phyloP scores from a whole-genome alignment of 2,113 vertebrate genomes.

The Choloepus hoffmanni region DNA sequence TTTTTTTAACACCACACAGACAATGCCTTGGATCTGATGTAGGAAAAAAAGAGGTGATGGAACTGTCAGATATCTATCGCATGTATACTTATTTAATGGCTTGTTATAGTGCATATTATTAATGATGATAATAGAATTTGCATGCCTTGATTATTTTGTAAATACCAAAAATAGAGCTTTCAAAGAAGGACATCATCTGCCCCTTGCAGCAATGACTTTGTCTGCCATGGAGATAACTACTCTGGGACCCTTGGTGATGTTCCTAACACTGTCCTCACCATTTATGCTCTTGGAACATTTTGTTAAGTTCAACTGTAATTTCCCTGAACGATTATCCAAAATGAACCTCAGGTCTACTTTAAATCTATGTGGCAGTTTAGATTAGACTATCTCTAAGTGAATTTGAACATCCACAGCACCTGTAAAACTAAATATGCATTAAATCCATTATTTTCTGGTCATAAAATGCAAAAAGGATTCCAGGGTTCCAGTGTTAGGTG shows the following conservation, averaged over 20 bases:
- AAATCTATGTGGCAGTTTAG: background rate
- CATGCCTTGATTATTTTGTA: conserved; percentile 67
- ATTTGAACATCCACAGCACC: background rate
- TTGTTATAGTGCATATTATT: conserved; percentile 64
- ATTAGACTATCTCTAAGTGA: background rate
- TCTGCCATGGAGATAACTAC: conserved; percentile 49
- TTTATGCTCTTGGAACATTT: background rate
- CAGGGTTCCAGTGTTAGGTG: background rate
- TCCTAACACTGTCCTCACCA: conserved; percentile 55
- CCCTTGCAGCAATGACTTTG: conserved; percentile 39
- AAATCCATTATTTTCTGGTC: background rate
- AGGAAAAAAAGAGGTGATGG: background rate
- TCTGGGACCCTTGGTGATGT: conserved; percentile 51
- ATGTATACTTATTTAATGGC: background rate
- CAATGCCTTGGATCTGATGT: conserved; percentile 50
- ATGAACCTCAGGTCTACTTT: background rate
- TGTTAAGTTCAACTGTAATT: conserved; percentile 47
- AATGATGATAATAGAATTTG: conserved; percentile 63
- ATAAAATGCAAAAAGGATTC: background rate
- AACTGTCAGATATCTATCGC: conserved; percentile 19
- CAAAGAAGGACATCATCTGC: conserved; percentile 52
- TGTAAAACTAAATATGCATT: background rate
- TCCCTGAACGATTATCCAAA: background rate
- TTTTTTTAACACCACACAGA: conserved; percentile 38
- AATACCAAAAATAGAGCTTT: conserved; percentile 56